Conservation (phyloP, 2,888 invertebrate species). For the Dromius quadrimaculatus region DNA sequence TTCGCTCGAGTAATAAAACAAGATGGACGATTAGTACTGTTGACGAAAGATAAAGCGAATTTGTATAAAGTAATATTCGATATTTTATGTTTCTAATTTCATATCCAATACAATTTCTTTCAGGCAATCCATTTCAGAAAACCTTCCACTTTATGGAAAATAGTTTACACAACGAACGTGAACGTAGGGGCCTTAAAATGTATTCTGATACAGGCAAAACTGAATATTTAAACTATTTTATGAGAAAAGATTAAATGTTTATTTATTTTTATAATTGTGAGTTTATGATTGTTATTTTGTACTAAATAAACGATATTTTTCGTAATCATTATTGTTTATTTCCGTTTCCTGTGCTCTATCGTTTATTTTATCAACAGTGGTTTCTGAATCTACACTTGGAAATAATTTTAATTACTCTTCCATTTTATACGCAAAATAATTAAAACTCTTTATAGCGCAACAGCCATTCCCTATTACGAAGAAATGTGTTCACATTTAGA, state of each 20-base stretch:
- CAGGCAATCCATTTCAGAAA: conserved; percentile 27
- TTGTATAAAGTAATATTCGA: conserved; percentile 20
- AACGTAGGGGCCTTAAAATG: conserved; percentile 45
- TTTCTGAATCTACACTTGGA: no score
- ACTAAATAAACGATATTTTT: not conserved
- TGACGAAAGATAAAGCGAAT: conserved; percentile 65
- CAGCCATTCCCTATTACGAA: no score
- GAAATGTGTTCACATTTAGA: no score
- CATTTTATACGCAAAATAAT: no score
- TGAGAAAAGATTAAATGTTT: not conserved
- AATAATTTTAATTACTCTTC: no score
- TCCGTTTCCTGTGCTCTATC: not conserved
- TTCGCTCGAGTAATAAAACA: conserved; percentile 67
- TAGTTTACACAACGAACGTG: not conserved
- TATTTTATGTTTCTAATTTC: not conserved
- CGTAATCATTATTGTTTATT: not conserved
- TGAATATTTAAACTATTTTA: not conserved
- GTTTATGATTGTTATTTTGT: not conserved
- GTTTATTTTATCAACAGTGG: not conserved
- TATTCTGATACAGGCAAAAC: not conserved
- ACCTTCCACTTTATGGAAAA: not conserved
- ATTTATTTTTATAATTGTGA: not conserved
- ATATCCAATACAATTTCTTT: conserved; percentile 10
- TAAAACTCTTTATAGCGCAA: no score
- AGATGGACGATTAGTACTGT: conserved; percentile 68